Evolutionary conservation across 2,888 invertebrate species (phyloP).

Genomic region (Aleiodes testaceus): DNA sequence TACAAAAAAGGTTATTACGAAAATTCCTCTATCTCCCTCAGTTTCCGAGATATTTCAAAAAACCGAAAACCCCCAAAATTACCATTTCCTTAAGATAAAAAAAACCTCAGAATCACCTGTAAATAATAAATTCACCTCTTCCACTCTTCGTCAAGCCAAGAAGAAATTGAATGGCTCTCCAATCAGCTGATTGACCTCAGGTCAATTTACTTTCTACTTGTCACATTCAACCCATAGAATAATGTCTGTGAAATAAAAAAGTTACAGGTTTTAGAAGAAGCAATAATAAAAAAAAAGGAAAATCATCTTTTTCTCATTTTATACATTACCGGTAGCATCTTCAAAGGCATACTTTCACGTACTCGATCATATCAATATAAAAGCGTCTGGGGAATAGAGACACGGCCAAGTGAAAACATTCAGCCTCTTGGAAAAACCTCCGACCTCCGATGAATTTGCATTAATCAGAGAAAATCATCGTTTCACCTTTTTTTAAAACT

Average conservation of each 20-base stretch:
- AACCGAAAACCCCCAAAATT: too few species aligned
- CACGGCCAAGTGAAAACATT: slow-evolving; percentile 35
- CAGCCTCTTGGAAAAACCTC: slow-evolving; percentile 37
- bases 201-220: slow-evolving; percentile 69
- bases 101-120: too few species aligned
- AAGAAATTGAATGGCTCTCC: slow-evolving; percentile 19
- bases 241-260: slow-evolving; percentile 32
- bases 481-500: neutral
- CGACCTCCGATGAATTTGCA: slow-evolving; percentile 41
- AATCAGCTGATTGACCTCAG: slow-evolving; percentile 40
- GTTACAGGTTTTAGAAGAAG: slow-evolving; percentile 19
- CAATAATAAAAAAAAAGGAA: slow-evolving; percentile 6
- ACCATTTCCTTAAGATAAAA: too few species aligned
- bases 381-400: slow-evolving; percentile 7
- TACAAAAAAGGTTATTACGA: too few species aligned
- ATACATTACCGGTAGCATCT: slow-evolving; percentile 32
- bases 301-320: slow-evolving; percentile 24
- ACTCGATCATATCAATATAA: slow-evolving; percentile 44
- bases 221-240: slow-evolving; percentile 58
- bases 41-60: too few species aligned
- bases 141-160: neutral
- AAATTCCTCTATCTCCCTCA: too few species aligned
- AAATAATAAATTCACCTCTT: neutral
- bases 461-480: slow-evolving; percentile 32
- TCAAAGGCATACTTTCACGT: slow-evolving; percentile 48